Conservation (phyloP, 2,888 invertebrate species). For the Thecophora atra region DNA sequence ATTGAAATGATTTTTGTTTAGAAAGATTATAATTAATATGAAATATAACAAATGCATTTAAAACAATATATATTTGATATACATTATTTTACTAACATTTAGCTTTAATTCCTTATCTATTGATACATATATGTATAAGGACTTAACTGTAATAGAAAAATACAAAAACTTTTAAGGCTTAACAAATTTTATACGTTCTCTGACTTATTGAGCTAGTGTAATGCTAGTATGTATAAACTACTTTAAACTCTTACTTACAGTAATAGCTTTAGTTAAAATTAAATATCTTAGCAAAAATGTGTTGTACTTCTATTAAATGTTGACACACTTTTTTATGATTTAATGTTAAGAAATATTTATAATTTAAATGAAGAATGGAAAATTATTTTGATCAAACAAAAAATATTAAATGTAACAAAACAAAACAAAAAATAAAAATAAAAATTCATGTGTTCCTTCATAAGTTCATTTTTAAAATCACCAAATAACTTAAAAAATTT, state of each 20-base stretch:
- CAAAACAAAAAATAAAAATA: not conserved
- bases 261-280: slow-evolving; percentile 15
- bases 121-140: no score
- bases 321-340: not conserved
- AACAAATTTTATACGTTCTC: slow-evolving; percentile 37
- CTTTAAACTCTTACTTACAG: slow-evolving; percentile 15
- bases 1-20: no score
- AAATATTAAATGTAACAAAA: no score
- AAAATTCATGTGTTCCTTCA: slow-evolving; percentile 12
- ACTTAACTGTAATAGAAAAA: slow-evolving; percentile 39
- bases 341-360: not conserved
- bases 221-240: slow-evolving; percentile 26
- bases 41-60: slow-evolving; percentile 30
- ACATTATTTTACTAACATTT: slow-evolving; percentile 22
- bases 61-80: slow-evolving; percentile 36
- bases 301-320: not conserved
- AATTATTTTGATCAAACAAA: no score
- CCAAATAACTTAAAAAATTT: slow-evolving; percentile 5
- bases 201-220: slow-evolving; percentile 26
- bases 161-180: slow-evolving; percentile 41
- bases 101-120: not conserved
- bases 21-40: not conserved
- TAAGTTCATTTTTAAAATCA: slow-evolving; percentile 18
- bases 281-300: slow-evolving; percentile 23
- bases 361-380: not conserved